Evolutionary conservation across 1,140 invertebrate species (phyloP).

Genomic region (Sarcophaga peregrina): DNA sequence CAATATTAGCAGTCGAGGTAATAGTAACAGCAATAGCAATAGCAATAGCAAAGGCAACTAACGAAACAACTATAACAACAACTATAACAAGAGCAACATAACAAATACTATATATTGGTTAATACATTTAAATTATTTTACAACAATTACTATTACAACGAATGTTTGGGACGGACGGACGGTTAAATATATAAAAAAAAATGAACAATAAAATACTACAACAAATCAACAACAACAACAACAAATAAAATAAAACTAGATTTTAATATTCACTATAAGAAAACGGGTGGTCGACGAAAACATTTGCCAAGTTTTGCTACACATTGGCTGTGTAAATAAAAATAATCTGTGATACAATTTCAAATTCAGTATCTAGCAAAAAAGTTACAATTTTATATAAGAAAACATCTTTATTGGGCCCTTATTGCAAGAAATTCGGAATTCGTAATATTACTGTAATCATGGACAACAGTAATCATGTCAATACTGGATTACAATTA

Average conservation of each 20-base stretch:
- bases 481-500: no score
- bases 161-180: background rate
- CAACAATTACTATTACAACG: conserved; percentile 8
- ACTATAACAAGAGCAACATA: background rate
- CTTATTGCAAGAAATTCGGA: no score
- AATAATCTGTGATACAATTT: no score
- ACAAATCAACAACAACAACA: background rate
- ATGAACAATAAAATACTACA: no score
- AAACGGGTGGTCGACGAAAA: background rate
- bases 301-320: no score
- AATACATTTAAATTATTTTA: conserved; percentile 35
- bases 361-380: no score
- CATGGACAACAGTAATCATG: no score
- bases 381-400: no score
- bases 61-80: background rate
- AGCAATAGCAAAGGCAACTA: background rate
- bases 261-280: background rate
- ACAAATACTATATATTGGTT: conserved; percentile 23
- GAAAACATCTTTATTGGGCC: no score
- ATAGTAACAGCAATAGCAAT: background rate
- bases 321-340: no score
- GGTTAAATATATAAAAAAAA: background rate
- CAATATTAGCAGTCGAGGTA: background rate
- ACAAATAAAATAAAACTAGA: no score
- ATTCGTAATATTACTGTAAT: no score